Percentiles rank a stretch among this genome's conserved stretches.
Evolutionary conservation across 1,140 invertebrate genomes (phyloP).

Genomic region (Triops cancriformis): DNA sequence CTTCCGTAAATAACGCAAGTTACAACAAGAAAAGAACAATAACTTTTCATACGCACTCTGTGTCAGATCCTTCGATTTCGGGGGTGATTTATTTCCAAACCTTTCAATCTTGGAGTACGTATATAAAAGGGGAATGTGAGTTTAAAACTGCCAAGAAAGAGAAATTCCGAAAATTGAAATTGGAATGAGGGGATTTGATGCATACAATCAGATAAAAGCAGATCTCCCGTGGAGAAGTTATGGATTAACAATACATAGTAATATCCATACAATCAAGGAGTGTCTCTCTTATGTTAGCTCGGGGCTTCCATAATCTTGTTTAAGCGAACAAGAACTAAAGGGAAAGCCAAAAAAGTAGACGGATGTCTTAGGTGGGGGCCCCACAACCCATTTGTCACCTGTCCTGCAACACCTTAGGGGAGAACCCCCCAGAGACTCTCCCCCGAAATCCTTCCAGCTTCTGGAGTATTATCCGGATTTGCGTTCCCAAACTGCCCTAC

Average conservation of each 20-base stretch:
- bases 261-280: constrained; percentile 9
- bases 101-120: background rate
- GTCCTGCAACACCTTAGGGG: constrained; percentile 6
- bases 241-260: background rate
- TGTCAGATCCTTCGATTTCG: too few species aligned
- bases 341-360: background rate
- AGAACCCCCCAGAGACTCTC: background rate
- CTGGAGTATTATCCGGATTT: background rate
- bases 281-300: background rate
- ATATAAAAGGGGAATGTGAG: background rate
- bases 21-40: too few species aligned
- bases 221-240: background rate
- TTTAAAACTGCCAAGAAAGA: background rate
- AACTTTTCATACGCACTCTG: too few species aligned
- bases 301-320: background rate
- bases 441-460: background rate
- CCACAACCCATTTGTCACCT: constrained; percentile 1
- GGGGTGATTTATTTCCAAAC: too few species aligned
- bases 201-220: background rate
- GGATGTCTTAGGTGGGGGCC: background rate
- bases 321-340: background rate
- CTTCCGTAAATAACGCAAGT: too few species aligned
- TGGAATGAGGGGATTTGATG: background rate
- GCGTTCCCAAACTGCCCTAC: background rate
- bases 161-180: background rate